Percentiles rank a stretch among this genome's conserved stretches.
Conservation (phyloP, 2,888 invertebrate genomes). For the Xestoiulus laeticollis region DNA sequence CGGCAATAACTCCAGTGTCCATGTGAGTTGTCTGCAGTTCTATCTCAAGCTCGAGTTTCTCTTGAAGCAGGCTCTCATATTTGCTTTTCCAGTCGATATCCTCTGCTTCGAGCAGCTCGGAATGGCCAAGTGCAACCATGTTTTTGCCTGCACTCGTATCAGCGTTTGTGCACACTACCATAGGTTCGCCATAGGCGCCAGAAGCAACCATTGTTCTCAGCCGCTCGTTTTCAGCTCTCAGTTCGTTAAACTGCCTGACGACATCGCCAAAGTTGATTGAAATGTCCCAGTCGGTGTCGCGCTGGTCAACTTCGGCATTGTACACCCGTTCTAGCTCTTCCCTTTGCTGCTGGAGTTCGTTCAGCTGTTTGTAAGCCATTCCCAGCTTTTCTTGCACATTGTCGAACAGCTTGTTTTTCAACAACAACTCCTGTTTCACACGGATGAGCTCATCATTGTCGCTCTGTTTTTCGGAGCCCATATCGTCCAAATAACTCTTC, state of each 20-base stretch:
- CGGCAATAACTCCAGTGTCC: background rate
- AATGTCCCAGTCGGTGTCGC: slow-evolving; percentile 25
- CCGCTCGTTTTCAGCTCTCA: slow-evolving; percentile 18
- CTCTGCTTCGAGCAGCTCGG: background rate
- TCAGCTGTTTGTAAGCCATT: slow-evolving; percentile 6
- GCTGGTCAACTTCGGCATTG: background rate
- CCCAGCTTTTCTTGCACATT: slow-evolving; percentile 30
- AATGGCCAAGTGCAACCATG: background rate
- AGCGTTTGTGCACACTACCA: background rate
- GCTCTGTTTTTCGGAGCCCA: background rate
- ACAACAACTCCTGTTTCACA: background rate
- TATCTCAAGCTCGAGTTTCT: slow-evolving; percentile 51
- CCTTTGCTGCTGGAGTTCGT: background rate
- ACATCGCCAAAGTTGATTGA: slow-evolving; percentile 8
- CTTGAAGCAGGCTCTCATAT: slow-evolving; percentile 49
- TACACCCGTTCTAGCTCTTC: background rate
- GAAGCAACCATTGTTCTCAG: background rate
- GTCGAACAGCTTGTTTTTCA: slow-evolving; percentile 2
- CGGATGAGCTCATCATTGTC: background rate
- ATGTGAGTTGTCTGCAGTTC: slow-evolving; percentile 19
- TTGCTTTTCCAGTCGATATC: slow-evolving; percentile 48
- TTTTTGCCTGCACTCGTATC: background rate
- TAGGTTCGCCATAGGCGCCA: background rate
- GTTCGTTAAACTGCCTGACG: background rate
- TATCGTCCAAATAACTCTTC: slow-evolving; percentile 12